Percentiles rank a stretch among this genome's conserved stretches.
phyloP scores from a whole-genome alignment of 1,140 invertebrate species.

The Myzus persicae region DNA sequence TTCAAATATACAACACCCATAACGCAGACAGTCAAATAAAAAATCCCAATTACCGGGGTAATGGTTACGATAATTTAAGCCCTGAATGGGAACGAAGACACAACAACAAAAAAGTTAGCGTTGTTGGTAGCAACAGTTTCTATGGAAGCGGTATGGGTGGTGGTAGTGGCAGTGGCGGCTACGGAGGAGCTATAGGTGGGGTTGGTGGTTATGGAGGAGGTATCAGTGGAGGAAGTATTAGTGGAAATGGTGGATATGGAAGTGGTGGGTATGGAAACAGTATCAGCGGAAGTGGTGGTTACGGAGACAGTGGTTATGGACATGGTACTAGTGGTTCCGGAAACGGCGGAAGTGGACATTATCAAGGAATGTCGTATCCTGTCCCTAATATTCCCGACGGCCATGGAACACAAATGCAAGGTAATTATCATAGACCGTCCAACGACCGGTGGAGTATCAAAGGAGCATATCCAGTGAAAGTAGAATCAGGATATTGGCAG shows the following conservation, averaged over 20 bases:
- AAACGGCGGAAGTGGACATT: constrained; percentile 7
- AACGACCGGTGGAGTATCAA: constrained; percentile 55
- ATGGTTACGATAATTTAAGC: constrained; percentile 63
- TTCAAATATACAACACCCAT: neutral
- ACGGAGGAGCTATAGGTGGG: too few relatives aligned
- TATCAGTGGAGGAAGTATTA: too few relatives aligned
- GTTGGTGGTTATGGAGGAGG: too few relatives aligned
- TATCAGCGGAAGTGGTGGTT: neutral
- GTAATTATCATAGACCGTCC: neutral
- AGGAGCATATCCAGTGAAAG: constrained; percentile 58
- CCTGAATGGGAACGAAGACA: constrained; percentile 61
- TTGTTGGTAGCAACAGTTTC: too few relatives aligned
- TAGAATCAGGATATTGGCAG: constrained; percentile 58
- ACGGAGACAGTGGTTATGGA: neutral
- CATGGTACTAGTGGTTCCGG: neutral
- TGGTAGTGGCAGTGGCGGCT: neutral
- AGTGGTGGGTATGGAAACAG: neutral
- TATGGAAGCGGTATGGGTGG: neutral
- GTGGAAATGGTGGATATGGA: neutral
- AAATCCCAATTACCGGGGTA: constrained; percentile 61
- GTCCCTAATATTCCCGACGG: neutral
- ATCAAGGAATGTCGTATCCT: constrained; percentile 45
- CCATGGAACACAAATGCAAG: neutral
- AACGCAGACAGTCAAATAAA: neutral
- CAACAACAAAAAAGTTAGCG: constrained; percentile 9